Conservation (phyloP, 1,140 invertebrate species). For the Calliopsis andreniformis region DNA sequence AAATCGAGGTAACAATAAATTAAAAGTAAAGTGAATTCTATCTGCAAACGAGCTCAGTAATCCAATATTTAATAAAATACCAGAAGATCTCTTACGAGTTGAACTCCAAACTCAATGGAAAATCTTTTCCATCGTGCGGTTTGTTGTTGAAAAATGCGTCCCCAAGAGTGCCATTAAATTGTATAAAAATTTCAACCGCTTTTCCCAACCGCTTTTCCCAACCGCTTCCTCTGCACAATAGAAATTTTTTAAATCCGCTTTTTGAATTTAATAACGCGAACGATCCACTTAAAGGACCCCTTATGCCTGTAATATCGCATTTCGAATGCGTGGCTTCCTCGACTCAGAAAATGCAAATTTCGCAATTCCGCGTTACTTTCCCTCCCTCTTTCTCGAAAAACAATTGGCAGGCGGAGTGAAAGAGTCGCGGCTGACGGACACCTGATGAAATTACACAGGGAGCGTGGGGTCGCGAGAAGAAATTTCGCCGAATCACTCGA, state of each 20-base stretch:
- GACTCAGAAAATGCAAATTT: neutral
- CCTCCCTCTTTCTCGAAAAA: neutral
- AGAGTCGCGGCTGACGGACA: too few species aligned
- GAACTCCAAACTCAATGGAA: too few species aligned
- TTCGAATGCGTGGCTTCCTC: neutral
- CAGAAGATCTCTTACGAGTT: too few species aligned
- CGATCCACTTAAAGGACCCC: neutral
- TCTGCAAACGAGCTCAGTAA: too few species aligned
- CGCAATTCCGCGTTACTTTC: neutral
- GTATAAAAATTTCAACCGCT: neutral
- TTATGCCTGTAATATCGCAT: constrained; percentile 18
- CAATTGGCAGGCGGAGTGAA: constrained; percentile 6
- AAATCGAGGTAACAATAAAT: too few species aligned
- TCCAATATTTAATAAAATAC: too few species aligned
- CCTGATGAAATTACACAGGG: too few species aligned
- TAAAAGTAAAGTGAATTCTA: too few species aligned
- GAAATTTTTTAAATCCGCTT: neutral
- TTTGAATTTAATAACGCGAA: constrained; percentile 14
- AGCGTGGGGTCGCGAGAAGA: too few species aligned
- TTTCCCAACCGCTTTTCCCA: neutral
- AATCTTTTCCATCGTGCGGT: too few species aligned
- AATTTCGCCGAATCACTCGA: neutral
- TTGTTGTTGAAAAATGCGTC: neutral
- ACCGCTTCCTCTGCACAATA: neutral
- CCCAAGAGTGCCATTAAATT: neutral